phyloP scores from a whole-genome alignment of 2,888 invertebrate species.

The Lobophora halterata region DNA sequence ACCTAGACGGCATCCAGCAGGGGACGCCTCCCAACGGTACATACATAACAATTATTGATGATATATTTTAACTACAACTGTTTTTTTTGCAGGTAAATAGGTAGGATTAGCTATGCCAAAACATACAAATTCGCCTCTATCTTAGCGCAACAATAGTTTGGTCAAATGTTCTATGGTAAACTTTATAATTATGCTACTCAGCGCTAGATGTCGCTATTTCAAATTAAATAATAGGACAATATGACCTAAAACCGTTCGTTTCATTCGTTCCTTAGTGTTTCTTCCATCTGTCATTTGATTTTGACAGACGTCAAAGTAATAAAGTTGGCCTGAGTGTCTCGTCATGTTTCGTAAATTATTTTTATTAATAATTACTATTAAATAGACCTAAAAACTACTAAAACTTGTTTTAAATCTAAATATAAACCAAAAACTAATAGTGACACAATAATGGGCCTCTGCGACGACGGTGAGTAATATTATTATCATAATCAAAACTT shows the following conservation, averaged over 20 bases:
- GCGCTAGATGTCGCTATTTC: conserved; percentile 27
- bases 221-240: conserved; percentile 9
- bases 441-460: conserved; percentile 57
- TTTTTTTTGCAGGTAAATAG: too few species aligned
- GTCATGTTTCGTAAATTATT: conserved; percentile 17
- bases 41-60: too few species aligned
- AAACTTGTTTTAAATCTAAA: conserved; percentile 3
- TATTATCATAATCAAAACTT: conserved; percentile 29
- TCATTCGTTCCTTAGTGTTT: conserved; percentile 10
- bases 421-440: conserved; percentile 12
- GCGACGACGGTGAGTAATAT: conserved; percentile 65
- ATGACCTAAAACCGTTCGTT: conserved; percentile 20
- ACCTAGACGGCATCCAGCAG: too few species aligned
- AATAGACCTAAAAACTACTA: not conserved
- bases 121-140: too few species aligned
- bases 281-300: conserved; percentile 25
- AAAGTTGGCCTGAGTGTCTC: conserved; percentile 14
- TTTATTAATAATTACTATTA: conserved; percentile 10
- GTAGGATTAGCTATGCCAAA: too few species aligned
- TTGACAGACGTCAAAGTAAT: conserved; percentile 37
- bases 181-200: conserved; percentile 9
- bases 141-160: too few species aligned
- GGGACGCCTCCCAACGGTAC: too few species aligned
- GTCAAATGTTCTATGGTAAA: not conserved
- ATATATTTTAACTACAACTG: too few species aligned